Evolutionary conservation across 2,888 invertebrate species (phyloP).

Genomic region (Plusia festucae): DNA sequence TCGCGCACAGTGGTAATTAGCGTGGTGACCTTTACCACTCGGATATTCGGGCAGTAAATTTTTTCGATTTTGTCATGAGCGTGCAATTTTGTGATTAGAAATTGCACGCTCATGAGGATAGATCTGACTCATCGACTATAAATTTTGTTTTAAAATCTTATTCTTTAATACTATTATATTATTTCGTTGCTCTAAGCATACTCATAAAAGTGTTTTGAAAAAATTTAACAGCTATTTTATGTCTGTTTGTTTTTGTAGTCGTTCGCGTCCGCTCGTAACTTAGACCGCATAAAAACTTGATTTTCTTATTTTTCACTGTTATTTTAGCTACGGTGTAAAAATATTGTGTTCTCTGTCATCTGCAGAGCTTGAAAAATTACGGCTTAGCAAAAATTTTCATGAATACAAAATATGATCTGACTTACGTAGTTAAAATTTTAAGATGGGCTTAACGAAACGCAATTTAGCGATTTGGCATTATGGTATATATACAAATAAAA

Average conservation of each 20-base stretch:
- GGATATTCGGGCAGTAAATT: too few relatives aligned
- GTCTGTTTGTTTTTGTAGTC: conserved; percentile 15
- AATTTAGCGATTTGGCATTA: neutral
- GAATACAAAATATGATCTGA: conserved; percentile 37
- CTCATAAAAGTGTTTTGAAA: conserved; percentile 23
- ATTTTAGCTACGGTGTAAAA: conserved; percentile 57
- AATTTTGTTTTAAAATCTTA: neutral
- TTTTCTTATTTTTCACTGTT: conserved; percentile 58
- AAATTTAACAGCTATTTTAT: conserved; percentile 35
- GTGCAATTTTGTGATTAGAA: too few relatives aligned
- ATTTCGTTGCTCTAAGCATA: neutral
- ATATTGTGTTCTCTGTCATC: conserved; percentile 58
- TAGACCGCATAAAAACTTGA: conserved; percentile 43
- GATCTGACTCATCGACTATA: neutral
- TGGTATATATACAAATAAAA: neutral
- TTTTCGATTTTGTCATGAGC: too few relatives aligned
- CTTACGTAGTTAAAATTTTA: neutral
- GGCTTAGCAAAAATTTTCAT: conserved; percentile 28
- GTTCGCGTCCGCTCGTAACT: conserved; percentile 39
- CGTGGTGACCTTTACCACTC: too few relatives aligned
- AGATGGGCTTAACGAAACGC: neutral
- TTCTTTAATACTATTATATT: neutral
- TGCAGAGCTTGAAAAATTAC: conserved; percentile 52
- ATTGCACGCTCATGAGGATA: too few relatives aligned
- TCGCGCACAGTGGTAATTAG: too few relatives aligned